Evolutionary conservation across 2,888 invertebrate genomes (phyloP), one percentile per base, ranked within the genome.

Genomic region (Drosophila ustulata): DNA sequence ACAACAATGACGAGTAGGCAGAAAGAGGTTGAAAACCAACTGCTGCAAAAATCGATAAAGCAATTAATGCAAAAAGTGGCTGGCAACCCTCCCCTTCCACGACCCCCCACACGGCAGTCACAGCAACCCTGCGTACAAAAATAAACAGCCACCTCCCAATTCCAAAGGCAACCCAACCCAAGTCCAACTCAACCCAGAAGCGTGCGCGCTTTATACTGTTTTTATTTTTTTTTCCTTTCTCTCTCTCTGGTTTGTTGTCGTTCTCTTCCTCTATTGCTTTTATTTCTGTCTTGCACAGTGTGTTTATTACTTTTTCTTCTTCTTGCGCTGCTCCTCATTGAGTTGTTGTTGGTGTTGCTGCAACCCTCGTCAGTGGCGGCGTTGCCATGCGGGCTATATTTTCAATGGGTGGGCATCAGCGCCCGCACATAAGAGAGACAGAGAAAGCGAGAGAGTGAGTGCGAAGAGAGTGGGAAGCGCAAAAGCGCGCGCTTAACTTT

Each of bases 21-120:
- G 57, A 49, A 63, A 64, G 58, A 63, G 65, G 67, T 55, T 57
- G 71, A 37, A 37, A 75, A 72, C 37, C 11, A 11, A 37, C 56
- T 62, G 72, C 67, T 63, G 50, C 71, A 82, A 86, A 88, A 89
- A 88, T 89, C 89, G 80, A 89, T 89, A 89, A 85, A 87, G 89
- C 89, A 89, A 89, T 89, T 89, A 89, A 89, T 89, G 88, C 79
- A 69, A 77, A 84, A 85, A 83, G 85, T 74, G 73, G 75, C 80
- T 75, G 77, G 66, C 82, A 68, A 71, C 72, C 77, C 73, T 59
- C 4, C 11, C 37, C 11, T n/a, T 11, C 37, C 34, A n/a, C 37
- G n/a, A 4, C 47, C 43, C 28, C 37, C 43, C 43, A 23, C 55
- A 9, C 41, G 46, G 25, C 46, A 50, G 41, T 56, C 49, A 30